Evolutionary conservation across 2,888 invertebrate genomes (phyloP).

Genomic region (Ligdia adustata): DNA sequence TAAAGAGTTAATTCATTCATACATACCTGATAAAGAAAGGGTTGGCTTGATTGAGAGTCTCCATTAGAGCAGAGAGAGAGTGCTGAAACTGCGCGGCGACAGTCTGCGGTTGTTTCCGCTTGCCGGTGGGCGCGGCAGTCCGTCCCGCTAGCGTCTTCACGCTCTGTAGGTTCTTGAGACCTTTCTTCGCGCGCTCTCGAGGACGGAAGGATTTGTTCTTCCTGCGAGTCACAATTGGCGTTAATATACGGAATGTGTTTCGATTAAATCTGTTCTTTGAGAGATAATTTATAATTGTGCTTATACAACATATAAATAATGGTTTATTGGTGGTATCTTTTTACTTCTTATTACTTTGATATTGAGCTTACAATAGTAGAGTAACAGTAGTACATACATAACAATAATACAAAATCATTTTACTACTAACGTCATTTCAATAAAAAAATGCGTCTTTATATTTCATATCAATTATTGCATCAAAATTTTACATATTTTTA

Average conservation of each 20-base stretch:
- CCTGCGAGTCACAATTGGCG: conserved; percentile 76
- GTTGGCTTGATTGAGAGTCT: conserved; percentile 92
- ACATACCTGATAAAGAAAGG: conserved; percentile 82
- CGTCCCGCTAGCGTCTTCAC: conserved; percentile 95
- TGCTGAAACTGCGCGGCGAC: conserved; percentile 98
- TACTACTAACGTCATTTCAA: too few relatives aligned
- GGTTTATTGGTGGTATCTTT: neutral
- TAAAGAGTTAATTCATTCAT: neutral
- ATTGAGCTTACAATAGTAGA: too few relatives aligned
- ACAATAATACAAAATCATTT: too few relatives aligned
- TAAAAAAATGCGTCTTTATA: too few relatives aligned
- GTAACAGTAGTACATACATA: too few relatives aligned
- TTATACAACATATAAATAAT: neutral
- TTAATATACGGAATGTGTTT: conserved; percentile 4
- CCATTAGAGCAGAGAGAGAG: conserved; percentile 96
- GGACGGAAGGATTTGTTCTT: conserved; percentile 96
- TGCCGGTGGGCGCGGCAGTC: conserved; percentile 85
- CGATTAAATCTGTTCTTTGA: conserved; percentile 26
- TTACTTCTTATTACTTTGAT: too few relatives aligned
- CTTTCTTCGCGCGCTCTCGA: conserved; percentile 93
- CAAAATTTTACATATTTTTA: too few relatives aligned
- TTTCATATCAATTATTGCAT: too few relatives aligned
- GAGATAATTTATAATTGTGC: conserved; percentile 15
- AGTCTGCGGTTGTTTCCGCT: conserved; percentile 94
- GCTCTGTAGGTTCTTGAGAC: conserved; percentile 94